Conservation (phyloP, 2,888 invertebrate genomes). For the Hofmannophila pseudospretella region DNA sequence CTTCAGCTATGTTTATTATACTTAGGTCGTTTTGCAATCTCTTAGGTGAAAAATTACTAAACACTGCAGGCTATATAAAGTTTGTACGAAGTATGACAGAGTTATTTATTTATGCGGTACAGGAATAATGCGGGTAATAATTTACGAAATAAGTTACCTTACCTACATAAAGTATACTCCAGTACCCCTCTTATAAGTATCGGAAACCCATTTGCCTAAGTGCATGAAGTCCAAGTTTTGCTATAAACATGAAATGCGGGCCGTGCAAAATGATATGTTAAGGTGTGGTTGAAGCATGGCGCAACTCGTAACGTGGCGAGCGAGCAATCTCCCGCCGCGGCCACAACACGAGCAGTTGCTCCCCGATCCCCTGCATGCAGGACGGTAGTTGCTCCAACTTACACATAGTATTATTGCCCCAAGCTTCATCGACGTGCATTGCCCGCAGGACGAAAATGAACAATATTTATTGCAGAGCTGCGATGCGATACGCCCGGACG, state of each 20-base stretch:
- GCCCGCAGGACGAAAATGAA: slow-evolving; percentile 65
- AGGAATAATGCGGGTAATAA: slow-evolving; percentile 44
- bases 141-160: slow-evolving; percentile 50
- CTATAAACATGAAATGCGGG: slow-evolving; percentile 75
- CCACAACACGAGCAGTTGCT: slow-evolving; percentile 26
- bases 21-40: background rate
- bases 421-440: slow-evolving; percentile 50
- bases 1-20: too few relatives aligned
- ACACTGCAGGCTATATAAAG: slow-evolving; percentile 2
- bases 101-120: slow-evolving; percentile 19
- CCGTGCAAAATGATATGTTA: slow-evolving; percentile 69
- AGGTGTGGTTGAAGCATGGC: slow-evolving; percentile 49
- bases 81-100: slow-evolving; percentile 8
- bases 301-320: slow-evolving; percentile 9
- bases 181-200: slow-evolving; percentile 68
- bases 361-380: slow-evolving; percentile 26
- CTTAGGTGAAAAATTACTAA: slow-evolving; percentile 5
- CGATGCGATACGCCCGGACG: slow-evolving; percentile 55
- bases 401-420: slow-evolving; percentile 23
- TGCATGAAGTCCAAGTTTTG: slow-evolving; percentile 74
- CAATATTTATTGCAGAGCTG: slow-evolving; percentile 63
- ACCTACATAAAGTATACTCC: slow-evolving; percentile 54
- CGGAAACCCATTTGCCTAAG: slow-evolving; percentile 76
- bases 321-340: background rate
- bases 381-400: slow-evolving; percentile 15